Evolutionary conservation across 2,797 vertebrate genomes (phyloP), one percentile per base, ranked within the genome.

Genomic region (Buphagus erythrorhynchus): DNA sequence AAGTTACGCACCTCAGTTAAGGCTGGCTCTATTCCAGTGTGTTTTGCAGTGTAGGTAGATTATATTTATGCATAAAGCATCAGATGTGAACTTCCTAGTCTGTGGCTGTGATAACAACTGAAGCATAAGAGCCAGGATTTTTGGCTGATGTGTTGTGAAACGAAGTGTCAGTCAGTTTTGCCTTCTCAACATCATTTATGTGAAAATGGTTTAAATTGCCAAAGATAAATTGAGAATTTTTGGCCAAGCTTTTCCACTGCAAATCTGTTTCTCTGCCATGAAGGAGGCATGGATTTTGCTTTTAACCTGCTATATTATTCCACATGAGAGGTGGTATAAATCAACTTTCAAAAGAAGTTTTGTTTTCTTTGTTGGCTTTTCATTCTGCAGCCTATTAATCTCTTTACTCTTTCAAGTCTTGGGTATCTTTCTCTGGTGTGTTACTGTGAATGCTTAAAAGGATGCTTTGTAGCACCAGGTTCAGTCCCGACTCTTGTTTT

Each of bases 31-130:
- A 12, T 67, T 71, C 61, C 79, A 40, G 4, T 66, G 33, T 79
- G 45, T 86, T 77, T 79, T 86, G 67, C 28, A 20, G 8, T 73
- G 21, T 68, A 86, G 74, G 67, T 87, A 73, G 63, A 31, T 88
- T 55, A 73, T 72, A 80, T 91, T 91, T 72, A 58, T 72, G 73
- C 71, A 48, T 90, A 86, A 89, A 86, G 43, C 54, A 72, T 88
- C 46, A 63, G 78, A 83, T 40, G 42, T 72, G 59, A 90, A 58
- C 81, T 93, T 96, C 58, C 66, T 93, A 88, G 86, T 97, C 90
- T 94, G 94, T 87, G 89, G 33, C 87, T 88, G 31, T 73, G 91
- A 76, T 90, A 93, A 94, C 81, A 97, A 96, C 67, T 88, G 77
- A 97, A 86, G 63, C 67, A 20, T 73, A 31, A 63, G 88, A 96